Percentiles rank a stretch among this genome's conserved stretches.
Conservation (phyloP, 2,888 invertebrate species). For the Cyclophora punctaria region DNA sequence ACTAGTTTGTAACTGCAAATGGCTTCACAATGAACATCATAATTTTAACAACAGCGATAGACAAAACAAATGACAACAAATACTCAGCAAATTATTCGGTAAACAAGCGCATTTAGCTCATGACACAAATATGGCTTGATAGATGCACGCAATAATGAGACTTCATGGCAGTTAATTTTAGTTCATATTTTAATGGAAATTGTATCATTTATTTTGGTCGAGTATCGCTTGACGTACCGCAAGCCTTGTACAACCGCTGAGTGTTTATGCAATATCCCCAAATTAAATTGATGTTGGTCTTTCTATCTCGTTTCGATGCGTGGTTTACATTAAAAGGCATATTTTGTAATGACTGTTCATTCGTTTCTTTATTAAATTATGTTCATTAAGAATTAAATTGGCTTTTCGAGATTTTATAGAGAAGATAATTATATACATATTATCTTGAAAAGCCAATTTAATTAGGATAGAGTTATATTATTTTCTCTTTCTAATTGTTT, state of each 20-base stretch:
- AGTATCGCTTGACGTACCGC: constrained; percentile 10
- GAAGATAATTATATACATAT: too few relatives aligned
- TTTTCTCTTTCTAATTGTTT: too few relatives aligned
- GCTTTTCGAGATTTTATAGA: too few relatives aligned
- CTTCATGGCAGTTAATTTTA: constrained; percentile 14
- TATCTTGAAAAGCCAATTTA: too few relatives aligned
- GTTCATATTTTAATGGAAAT: constrained; percentile 9
- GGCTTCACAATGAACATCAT: neutral
- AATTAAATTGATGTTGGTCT: constrained; percentile 21
- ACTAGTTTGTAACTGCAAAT: neutral
- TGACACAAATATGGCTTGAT: constrained; percentile 14
- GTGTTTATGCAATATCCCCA: constrained; percentile 21
- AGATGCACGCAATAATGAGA: constrained; percentile 16
- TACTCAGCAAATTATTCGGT: neutral
- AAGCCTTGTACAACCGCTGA: constrained; percentile 4
- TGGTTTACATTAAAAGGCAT: neutral
- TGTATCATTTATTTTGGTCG: constrained; percentile 6
- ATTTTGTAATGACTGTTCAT: too few relatives aligned
- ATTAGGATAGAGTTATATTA: too few relatives aligned
- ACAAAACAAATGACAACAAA: neutral
- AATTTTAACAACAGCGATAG: neutral
- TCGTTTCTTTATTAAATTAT: too few relatives aligned
- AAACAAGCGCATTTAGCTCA: constrained; percentile 6
- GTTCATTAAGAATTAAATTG: too few relatives aligned
- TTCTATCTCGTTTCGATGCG: constrained; percentile 10